Percentiles rank a stretch among this genome's conserved stretches.
These are phyloP conservation scores for Bradypodion ventrale DNA, from an alignment of 2,797 vertebrate species.

Conservation along the genomic window DNA sequence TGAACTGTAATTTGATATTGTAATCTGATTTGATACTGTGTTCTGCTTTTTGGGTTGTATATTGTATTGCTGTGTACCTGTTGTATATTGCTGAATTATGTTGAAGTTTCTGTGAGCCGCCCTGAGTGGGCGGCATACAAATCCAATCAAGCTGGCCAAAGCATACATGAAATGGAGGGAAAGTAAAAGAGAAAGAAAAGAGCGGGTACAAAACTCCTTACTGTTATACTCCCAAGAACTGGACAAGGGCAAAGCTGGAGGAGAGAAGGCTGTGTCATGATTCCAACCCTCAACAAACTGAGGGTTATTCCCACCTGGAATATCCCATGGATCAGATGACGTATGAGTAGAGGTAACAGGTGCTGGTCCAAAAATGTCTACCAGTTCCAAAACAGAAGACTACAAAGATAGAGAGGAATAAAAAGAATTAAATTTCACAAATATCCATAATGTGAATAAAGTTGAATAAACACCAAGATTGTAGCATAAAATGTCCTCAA, in stretches of 20 bases:
- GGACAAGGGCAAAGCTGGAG: slow-evolving; percentile 27
- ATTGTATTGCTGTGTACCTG: too few relatives aligned
- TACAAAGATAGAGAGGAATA: slow-evolving; percentile 62
- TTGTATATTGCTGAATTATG: too few relatives aligned
- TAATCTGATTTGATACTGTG: too few relatives aligned
- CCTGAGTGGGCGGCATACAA: too few relatives aligned
- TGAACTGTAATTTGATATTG: too few relatives aligned
- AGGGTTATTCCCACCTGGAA: slow-evolving; percentile 68
- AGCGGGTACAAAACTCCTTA: slow-evolving; percentile 6
- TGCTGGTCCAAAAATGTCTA: slow-evolving; percentile 84
- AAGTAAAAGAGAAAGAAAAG: background rate
- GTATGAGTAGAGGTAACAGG: slow-evolving; percentile 75
- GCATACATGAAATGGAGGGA: background rate
- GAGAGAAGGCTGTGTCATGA: slow-evolving; percentile 33
- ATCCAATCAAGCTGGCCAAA: background rate
- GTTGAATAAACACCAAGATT: background rate
- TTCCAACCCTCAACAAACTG: slow-evolving; percentile 29
- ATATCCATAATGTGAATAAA: background rate
- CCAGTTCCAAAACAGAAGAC: slow-evolving; percentile 90
- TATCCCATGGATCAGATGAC: slow-evolving; percentile 84
- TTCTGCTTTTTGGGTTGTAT: too few relatives aligned
- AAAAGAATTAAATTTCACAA: slow-evolving; percentile 17
- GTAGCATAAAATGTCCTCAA: background rate
- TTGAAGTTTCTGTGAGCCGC: too few relatives aligned
- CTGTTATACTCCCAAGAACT: slow-evolving; percentile 2